A percentile compares a stretch with the other conserved stretches of the same genome.
These are phyloP conservation scores for Callionymus lyra DNA, from an alignment of 2,113 vertebrate genomes.

Conservation along the genomic window DNA sequence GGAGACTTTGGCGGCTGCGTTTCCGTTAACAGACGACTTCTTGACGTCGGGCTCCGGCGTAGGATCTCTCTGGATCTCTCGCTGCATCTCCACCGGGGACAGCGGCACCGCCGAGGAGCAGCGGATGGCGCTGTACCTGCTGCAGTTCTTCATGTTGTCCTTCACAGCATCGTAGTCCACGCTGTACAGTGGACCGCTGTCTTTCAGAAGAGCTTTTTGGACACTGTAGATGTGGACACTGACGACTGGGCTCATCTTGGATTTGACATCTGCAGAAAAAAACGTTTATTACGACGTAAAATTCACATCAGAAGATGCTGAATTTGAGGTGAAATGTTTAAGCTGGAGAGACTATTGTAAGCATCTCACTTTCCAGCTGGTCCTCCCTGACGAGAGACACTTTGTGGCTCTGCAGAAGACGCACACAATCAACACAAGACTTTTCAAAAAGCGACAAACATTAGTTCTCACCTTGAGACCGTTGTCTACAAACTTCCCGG, in stretches of 20 bases:
- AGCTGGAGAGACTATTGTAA: neutral
- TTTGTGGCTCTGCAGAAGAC: constrained; percentile 77
- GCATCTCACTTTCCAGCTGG: constrained; percentile 76
- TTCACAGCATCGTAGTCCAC: constrained; percentile 91
- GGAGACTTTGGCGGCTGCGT: constrained; percentile 48
- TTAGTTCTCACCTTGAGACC: constrained; percentile 70
- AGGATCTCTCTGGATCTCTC: constrained; percentile 23
- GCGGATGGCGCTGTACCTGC: constrained; percentile 85
- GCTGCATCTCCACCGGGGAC: constrained; percentile 46
- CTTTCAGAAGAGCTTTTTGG: constrained; percentile 86
- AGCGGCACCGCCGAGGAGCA: constrained; percentile 72
- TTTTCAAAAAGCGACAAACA: neutral
- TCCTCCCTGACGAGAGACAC: constrained; percentile 93
- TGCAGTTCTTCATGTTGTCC: constrained; percentile 83
- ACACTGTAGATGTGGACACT: constrained; percentile 92
- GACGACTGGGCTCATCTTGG: constrained; percentile 72
- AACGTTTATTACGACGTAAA: neutral
- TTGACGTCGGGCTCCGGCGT: neutral
- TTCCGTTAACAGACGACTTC: constrained; percentile 53
- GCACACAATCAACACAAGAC: neutral
- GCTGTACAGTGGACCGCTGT: constrained; percentile 86
- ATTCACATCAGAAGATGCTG: neutral
- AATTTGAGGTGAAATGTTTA: neutral
- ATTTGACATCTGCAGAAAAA: constrained; percentile 73
- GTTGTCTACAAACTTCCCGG: constrained; percentile 75